Evolutionary conservation across 2,888 invertebrate species (phyloP), one percentile per base, ranked within the genome.

Genomic region (Zaprionus lineosus): DNA sequence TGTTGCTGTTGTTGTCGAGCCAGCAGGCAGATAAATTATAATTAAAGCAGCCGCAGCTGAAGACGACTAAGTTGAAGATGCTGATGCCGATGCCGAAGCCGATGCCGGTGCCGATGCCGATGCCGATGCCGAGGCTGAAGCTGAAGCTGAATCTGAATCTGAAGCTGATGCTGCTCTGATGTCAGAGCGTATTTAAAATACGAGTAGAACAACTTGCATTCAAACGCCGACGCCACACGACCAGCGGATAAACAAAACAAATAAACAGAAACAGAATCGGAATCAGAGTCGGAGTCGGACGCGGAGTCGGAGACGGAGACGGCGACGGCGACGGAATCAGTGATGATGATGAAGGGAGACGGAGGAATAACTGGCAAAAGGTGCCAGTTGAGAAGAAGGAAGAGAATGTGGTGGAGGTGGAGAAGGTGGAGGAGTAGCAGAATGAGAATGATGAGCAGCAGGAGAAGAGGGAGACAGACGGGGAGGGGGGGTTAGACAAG

Each of bases 111-210:
- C n/a, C n/a, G n/a, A n/a, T n/a, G n/a, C n/a, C n/a, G n/a, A n/a
- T n/a, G n/a, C 2, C 3, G 26, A 2, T 29, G 71, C 66, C 58
- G 69, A 61, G 52, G 52, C 39, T 69, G 41, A 69, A 65, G 47
- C 52, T 68, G 24, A 48, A 62, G 66, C 33, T 26, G 51, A 43
- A 55, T 47, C 1, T 40, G 55, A n/a, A 34, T 9, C 14, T 63
- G 59, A 9, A 28, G 61, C 19, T 34, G 53, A 53, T 46, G 51
- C 61, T 48, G 64, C 71, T 83, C 84, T 77, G 77, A 86, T 82
- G 85, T 86, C 86, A 79, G 85, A 86, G 86, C 83, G 79, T 79
- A 84, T 84, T 86, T 74, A 86, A 85, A 86, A 86, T 86, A 83
- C 79, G 85, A 84, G 85, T 86, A 84, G 83, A 81, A 78, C 77